phyloP scores from a whole-genome alignment of 2,888 invertebrate species.

The Plagiodera versicolora region DNA sequence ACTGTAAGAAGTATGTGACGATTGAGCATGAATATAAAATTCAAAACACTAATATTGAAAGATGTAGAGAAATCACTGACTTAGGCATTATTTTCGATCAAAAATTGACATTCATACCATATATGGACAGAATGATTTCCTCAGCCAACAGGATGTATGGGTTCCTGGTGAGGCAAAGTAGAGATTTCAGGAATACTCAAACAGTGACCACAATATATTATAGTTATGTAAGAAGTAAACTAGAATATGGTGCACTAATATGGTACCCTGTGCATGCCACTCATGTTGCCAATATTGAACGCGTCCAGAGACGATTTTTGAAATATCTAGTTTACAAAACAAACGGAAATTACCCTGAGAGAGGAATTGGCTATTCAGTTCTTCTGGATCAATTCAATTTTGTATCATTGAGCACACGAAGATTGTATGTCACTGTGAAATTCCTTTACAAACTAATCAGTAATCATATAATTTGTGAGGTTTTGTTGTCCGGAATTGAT shows the following conservation, averaged over 20 bases:
- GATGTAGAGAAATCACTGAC: background rate
- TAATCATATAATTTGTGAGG: background rate
- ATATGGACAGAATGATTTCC: background rate
- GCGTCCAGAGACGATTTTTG: background rate
- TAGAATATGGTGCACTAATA: background rate
- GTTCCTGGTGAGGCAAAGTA: background rate
- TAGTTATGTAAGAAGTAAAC: background rate
- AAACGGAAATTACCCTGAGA: background rate
- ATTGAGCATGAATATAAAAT: background rate
- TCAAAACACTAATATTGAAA: no score
- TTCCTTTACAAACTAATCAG: background rate
- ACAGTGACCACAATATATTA: background rate
- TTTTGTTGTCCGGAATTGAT: no score
- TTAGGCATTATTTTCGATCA: background rate
- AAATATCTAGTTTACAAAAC: background rate
- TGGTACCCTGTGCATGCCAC: background rate
- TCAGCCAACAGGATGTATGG: background rate
- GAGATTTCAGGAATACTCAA: background rate
- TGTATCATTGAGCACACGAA: no score
- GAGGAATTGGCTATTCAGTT: background rate
- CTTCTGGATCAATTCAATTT: no score
- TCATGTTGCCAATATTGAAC: background rate
- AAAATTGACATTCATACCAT: background rate
- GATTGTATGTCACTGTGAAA: no score
- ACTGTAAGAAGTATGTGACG: background rate